A percentile compares a stretch with the other conserved stretches of the same genome.
Evolutionary conservation across 2,113 vertebrate genomes (phyloP).

Genomic region (Cyprichromis sp.): DNA sequence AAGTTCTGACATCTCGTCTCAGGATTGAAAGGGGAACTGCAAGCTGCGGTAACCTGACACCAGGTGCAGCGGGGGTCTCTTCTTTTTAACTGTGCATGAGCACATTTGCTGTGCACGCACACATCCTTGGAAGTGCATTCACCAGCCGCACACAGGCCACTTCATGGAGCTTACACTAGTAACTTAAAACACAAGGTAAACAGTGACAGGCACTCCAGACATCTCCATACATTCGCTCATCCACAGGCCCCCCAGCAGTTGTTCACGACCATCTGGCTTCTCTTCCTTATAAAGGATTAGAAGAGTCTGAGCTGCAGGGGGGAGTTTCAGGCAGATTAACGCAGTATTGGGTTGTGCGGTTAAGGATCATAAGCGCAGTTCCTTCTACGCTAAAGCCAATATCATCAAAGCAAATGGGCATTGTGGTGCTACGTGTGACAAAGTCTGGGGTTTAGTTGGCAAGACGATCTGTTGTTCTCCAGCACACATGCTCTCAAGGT

Average conservation of each 20-base stretch:
- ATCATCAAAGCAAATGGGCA: constrained; percentile 36
- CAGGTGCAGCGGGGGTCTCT: constrained; percentile 33
- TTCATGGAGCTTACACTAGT: constrained; percentile 33
- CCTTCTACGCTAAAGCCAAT: constrained; percentile 25
- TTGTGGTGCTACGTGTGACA: neutral
- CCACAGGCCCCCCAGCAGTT: constrained; percentile 67
- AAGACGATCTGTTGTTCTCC: neutral
- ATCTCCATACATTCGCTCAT: constrained; percentile 61
- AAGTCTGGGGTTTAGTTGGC: neutral
- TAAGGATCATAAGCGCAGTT: constrained; percentile 27
- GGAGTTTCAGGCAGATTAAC: constrained; percentile 65
- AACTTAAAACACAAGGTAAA: constrained; percentile 70
- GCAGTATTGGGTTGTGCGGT: constrained; percentile 33
- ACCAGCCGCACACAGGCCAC: neutral
- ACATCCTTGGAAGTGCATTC: neutral
- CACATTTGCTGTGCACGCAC: neutral
- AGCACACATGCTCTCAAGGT: neutral
- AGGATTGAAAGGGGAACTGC: neutral
- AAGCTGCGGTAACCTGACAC: constrained; percentile 1
- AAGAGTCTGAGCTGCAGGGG: constrained; percentile 62
- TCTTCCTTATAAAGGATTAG: constrained; percentile 77
- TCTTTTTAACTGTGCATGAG: neutral
- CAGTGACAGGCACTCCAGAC: constrained; percentile 51
- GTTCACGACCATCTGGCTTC: constrained; percentile 76
- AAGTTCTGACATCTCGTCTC: constrained; percentile 44